These are phyloP conservation scores for Dicyrtomina minuta DNA, from an alignment of 2,888 invertebrate species.

Conservation along the genomic window DNA sequence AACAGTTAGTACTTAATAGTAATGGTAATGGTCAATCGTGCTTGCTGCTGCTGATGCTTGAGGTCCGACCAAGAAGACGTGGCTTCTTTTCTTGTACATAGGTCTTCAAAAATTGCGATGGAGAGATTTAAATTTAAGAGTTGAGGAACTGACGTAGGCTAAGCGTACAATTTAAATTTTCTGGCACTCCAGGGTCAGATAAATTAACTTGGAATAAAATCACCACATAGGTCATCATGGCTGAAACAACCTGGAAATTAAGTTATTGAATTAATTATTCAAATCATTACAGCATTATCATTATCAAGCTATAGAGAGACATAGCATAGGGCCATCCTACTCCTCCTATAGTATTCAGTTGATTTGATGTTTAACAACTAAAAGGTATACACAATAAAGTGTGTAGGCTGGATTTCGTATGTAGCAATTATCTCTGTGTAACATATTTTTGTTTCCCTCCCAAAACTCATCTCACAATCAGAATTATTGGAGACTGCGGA, in stretches of 20 bases:
- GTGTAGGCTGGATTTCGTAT: not conserved
- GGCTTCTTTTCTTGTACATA: no score
- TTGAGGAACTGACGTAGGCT: no score
- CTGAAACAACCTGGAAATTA: slow-evolving; percentile 14
- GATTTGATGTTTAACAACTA: not conserved
- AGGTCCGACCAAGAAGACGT: no score
- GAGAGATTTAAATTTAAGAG: no score
- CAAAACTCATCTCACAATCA: no score
- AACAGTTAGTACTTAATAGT: no score
- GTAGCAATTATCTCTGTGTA: slow-evolving; percentile 3
- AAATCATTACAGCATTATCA: no score
- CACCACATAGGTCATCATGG: slow-evolving; percentile 25
- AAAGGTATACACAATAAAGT: not conserved
- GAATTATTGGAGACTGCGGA: not conserved
- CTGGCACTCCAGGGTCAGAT: slow-evolving; percentile 1
- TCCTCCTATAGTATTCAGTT: not conserved
- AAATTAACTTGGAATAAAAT: slow-evolving; percentile 30
- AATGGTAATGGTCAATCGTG: no score
- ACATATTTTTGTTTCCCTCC: not conserved
- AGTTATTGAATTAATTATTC: no score
- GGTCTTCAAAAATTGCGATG: no score
- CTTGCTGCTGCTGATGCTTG: no score
- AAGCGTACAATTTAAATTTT: not conserved
- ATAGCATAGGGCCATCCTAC: not conserved
- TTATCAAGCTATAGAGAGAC: no score